Percentiles rank a stretch among this genome's conserved stretches.
Evolutionary conservation across 92 coral and sea anemone genomes (phyloP).

Genomic region (Hydrozoanthus gracilis): DNA sequence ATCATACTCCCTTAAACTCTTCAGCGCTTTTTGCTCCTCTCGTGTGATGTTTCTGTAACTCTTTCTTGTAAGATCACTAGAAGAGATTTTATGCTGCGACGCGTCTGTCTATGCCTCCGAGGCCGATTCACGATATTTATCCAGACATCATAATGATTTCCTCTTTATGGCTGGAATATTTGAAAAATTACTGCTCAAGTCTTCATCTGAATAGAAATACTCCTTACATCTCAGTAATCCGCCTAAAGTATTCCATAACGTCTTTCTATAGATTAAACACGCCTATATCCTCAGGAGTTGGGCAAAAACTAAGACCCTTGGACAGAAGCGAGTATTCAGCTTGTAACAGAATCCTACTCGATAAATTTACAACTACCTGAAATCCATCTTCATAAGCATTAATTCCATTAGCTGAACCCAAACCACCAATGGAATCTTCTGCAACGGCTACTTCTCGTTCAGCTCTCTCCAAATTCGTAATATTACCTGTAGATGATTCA

Average conservation of each 20-base stretch:
- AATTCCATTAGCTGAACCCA: too few relatives aligned
- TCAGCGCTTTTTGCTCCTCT: constrained; percentile 47
- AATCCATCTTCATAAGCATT: too few relatives aligned
- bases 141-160: constrained; percentile 52
- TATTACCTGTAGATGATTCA: too few relatives aligned
- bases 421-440: too few relatives aligned
- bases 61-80: not conserved
- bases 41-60: constrained; percentile 36
- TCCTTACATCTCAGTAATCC: constrained; percentile 38
- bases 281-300: constrained; percentile 38
- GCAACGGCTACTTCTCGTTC: too few relatives aligned
- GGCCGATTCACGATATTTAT: constrained; percentile 12
- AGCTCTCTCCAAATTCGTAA: too few relatives aligned
- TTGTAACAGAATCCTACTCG: too few relatives aligned
- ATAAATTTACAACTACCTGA: too few relatives aligned
- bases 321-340: too few relatives aligned
- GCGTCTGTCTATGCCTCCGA: constrained; percentile 28
- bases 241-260: constrained; percentile 39
- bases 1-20: constrained; percentile 26
- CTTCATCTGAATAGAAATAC: constrained; percentile 42
- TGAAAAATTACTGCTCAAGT: constrained; percentile 25
- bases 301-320: constrained; percentile 24
- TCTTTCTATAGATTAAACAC: constrained; percentile 32
- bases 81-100: constrained; percentile 30
- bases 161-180: constrained; percentile 43